phyloP scores from a whole-genome alignment of 2,888 invertebrate species.

The Clostera curtula region DNA sequence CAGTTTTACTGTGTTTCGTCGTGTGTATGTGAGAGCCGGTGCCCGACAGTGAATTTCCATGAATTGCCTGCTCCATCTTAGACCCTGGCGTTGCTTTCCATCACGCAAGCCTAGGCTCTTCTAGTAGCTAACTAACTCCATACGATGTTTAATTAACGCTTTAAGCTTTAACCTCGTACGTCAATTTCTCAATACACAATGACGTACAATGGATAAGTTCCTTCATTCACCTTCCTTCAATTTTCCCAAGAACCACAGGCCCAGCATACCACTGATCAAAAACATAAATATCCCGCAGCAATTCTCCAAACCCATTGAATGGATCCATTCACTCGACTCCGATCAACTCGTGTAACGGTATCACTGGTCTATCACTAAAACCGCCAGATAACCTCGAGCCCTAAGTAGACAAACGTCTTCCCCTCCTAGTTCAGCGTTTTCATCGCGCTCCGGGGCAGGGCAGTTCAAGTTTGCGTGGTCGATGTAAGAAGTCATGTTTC shows the following conservation, averaged over 20 bases:
- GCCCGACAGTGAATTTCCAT: too few relatives aligned
- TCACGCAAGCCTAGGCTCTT: too few relatives aligned
- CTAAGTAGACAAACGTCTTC: neutral
- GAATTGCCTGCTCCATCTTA: too few relatives aligned
- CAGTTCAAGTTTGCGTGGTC: slow-evolving; percentile 1
- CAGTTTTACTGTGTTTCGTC: too few relatives aligned
- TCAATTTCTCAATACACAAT: too few relatives aligned
- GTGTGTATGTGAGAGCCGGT: too few relatives aligned
- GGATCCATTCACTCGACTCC: slow-evolving; percentile 32
- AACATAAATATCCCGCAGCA: slow-evolving; percentile 22
- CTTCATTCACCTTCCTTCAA: neutral
- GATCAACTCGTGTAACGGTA: slow-evolving; percentile 32
- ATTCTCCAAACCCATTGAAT: slow-evolving; percentile 33
- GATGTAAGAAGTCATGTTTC: slow-evolving; percentile 35
- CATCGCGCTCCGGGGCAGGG: neutral
- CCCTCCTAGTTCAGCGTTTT: neutral
- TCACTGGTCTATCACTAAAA: slow-evolving; percentile 29
- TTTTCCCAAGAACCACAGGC: slow-evolving; percentile 2
- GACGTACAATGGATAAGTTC: neutral
- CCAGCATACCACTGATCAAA: slow-evolving; percentile 9
- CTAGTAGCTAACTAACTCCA: too few relatives aligned
- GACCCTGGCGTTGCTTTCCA: too few relatives aligned
- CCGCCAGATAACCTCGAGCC: slow-evolving; percentile 1
- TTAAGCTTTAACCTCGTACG: too few relatives aligned
- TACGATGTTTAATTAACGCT: too few relatives aligned